Evolutionary conservation across 2,113 vertebrate species (phyloP).

Genomic region (Muntiacus reevesi): DNA sequence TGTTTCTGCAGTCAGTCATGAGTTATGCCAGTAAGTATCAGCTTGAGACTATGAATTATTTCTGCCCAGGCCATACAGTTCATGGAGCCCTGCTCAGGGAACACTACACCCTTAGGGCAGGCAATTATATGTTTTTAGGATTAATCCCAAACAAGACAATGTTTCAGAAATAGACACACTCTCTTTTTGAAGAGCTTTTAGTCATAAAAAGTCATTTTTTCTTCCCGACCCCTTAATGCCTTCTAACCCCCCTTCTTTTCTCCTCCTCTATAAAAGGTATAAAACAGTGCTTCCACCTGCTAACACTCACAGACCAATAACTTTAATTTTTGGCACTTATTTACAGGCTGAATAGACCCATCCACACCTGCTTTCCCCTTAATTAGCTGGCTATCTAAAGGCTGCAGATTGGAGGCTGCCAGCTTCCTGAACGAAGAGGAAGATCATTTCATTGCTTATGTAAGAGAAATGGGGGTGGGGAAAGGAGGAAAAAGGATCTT

Average conservation of each 20-base stretch:
- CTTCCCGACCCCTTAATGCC: not conserved
- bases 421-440: slow-evolving; percentile 79
- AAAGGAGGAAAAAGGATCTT: not conserved
- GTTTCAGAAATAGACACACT: slow-evolving; percentile 55
- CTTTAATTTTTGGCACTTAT: slow-evolving; percentile 82
- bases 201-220: slow-evolving; percentile 34
- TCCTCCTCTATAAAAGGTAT: slow-evolving; percentile 57
- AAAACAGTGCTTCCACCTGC: slow-evolving; percentile 79
- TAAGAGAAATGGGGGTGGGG: slow-evolving; percentile 46
- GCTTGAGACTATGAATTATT: slow-evolving; percentile 73
- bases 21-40: slow-evolving; percentile 62
- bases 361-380: slow-evolving; percentile 84
- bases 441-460: slow-evolving; percentile 76
- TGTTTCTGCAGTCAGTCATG: slow-evolving; percentile 64
- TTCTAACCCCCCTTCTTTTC: slow-evolving; percentile 20
- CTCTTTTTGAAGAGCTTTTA: slow-evolving; percentile 73
- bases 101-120: slow-evolving; percentile 39
- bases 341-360: slow-evolving; percentile 79
- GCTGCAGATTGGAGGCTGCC: slow-evolving; percentile 75
- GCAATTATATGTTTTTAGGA: slow-evolving; percentile 69
- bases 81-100: slow-evolving; percentile 51
- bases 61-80: slow-evolving; percentile 56
- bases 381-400: slow-evolving; percentile 83
- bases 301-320: slow-evolving; percentile 82
- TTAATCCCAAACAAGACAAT: slow-evolving; percentile 60